These are phyloP conservation scores for Holcopasites calliopsidis DNA, from an alignment of 1,140 invertebrate genomes.

Conservation along the genomic window DNA sequence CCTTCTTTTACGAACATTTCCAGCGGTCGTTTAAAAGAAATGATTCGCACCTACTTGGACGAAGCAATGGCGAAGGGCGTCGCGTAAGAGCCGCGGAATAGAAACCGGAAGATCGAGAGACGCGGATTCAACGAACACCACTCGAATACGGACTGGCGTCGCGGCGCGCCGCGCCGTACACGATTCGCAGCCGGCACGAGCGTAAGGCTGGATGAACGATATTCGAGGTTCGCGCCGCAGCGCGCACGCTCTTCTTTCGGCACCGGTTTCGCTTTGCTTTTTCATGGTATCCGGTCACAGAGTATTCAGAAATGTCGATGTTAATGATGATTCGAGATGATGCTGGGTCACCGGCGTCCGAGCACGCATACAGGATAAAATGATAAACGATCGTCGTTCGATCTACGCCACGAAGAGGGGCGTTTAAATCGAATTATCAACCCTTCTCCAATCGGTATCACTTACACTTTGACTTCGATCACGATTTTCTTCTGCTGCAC, in stretches of 20 bases:
- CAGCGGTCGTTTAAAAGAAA: too few species aligned
- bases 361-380: not conserved
- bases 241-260: slow-evolving; percentile 43
- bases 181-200: slow-evolving; percentile 34
- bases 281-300: too few species aligned
- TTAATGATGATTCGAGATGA: not conserved
- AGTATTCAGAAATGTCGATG: too few species aligned
- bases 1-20: too few species aligned
- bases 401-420: too few species aligned
- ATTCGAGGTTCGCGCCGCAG: slow-evolving; percentile 15
- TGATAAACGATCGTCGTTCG: not conserved
- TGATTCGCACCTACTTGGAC: not conserved
- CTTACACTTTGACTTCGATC: too few species aligned
- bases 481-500: too few species aligned
- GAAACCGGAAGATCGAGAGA: not conserved
- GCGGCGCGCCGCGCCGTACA: slow-evolving; percentile 19
- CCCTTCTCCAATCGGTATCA: too few species aligned
- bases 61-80: too few species aligned
- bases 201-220: slow-evolving; percentile 46
- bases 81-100: not conserved
- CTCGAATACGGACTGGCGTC: slow-evolving; percentile 47
- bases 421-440: too few species aligned
- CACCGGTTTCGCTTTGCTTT: not conserved
- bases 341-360: not conserved
- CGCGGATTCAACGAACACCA: slow-evolving; percentile 26